phyloP scores from a whole-genome alignment of 2,797 vertebrate genomes.

The Periparus ater region DNA sequence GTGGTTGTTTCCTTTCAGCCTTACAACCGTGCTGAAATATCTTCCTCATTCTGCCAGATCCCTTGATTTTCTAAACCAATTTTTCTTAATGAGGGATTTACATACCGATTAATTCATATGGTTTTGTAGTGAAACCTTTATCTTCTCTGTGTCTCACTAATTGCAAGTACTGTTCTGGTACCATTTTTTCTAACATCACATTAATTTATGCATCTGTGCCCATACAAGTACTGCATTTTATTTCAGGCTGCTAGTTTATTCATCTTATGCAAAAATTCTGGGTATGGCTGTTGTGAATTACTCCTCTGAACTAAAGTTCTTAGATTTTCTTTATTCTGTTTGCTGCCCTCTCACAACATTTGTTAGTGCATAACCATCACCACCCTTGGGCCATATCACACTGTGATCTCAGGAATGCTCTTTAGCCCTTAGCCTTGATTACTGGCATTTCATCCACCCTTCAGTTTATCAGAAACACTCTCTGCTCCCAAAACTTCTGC shows the following conservation, averaged over 20 bases:
- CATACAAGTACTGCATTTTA: background rate
- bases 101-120: background rate
- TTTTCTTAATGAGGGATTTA: background rate
- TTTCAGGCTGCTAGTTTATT: background rate
- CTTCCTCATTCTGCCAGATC: background rate
- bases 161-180: background rate
- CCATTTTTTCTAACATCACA: background rate
- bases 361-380: background rate
- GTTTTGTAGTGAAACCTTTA: background rate
- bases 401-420: background rate
- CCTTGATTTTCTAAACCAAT: background rate
- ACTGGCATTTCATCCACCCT: background rate
- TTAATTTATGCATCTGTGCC: background rate
- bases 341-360: background rate
- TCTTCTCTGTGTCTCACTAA: background rate
- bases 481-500: background rate
- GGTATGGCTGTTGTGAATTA: background rate
- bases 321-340: background rate
- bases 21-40: background rate
- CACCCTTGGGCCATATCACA: background rate
- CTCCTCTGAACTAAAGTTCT: background rate
- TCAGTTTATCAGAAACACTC: background rate
- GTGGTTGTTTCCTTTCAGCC: background rate
- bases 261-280: background rate
- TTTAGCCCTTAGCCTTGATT: accelerated